A percentile compares a stretch with the other conserved stretches of the same genome.
These are phyloP conservation scores for Papilio machaon DNA, from an alignment of 1,140 invertebrate species.

Conservation along the genomic window DNA sequence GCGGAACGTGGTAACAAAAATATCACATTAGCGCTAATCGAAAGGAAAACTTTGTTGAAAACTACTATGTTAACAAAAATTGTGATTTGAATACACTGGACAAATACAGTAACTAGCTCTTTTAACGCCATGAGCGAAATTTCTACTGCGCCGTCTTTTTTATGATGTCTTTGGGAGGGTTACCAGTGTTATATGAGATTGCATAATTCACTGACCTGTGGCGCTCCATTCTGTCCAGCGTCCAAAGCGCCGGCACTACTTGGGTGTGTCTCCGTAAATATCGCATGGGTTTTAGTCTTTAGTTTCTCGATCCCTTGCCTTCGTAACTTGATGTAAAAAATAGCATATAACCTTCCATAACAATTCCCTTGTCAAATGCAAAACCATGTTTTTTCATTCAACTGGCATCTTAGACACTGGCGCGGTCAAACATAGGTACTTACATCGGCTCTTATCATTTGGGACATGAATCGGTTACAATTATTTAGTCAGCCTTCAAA, in stretches of 20 bases:
- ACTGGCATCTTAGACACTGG: background rate
- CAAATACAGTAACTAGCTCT: too few relatives aligned
- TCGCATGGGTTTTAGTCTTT: background rate
- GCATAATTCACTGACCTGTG: too few relatives aligned
- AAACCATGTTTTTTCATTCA: background rate
- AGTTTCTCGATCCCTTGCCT: background rate
- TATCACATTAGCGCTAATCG: slow-evolving; percentile 11
- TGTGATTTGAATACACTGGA: too few relatives aligned
- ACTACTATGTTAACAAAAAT: background rate
- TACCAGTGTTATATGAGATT: too few relatives aligned
- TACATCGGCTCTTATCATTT: background rate
- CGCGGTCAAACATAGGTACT: background rate
- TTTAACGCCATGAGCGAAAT: too few relatives aligned
- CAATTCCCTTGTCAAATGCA: background rate
- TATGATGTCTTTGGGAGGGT: too few relatives aligned
- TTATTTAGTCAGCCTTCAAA: background rate
- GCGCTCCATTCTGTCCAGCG: too few relatives aligned
- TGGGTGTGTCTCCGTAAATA: background rate
- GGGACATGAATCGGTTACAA: background rate
- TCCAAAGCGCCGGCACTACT: too few relatives aligned
- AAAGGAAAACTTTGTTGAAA: slow-evolving; percentile 3
- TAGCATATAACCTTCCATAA: background rate
- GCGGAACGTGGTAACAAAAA: slow-evolving; percentile 4
- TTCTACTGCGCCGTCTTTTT: too few relatives aligned
- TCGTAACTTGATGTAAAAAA: background rate